Evolutionary conservation across 2,888 invertebrate species (phyloP).

Genomic region (Micoletzkya japonica): DNA sequence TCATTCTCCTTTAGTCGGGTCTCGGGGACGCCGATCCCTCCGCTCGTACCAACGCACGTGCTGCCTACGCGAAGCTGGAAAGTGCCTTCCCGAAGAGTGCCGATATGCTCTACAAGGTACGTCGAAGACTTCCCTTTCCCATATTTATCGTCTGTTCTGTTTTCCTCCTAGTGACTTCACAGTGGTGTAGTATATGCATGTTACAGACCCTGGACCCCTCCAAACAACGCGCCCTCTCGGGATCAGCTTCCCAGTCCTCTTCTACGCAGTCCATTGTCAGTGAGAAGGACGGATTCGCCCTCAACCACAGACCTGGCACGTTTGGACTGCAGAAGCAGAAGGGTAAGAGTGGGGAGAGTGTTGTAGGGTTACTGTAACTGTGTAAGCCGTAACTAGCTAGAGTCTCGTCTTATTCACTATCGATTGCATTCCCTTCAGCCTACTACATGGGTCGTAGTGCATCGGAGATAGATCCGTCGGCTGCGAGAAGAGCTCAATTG

Average conservation of each 20-base stretch:
- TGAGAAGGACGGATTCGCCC: constrained; percentile 30
- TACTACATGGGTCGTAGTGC: constrained; percentile 73
- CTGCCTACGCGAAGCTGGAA: constrained; percentile 41
- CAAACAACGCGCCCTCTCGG: constrained; percentile 75
- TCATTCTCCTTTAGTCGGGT: constrained; percentile 68
- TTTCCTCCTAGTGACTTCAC: too few relatives aligned
- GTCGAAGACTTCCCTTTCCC: neutral
- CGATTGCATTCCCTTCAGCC: neutral
- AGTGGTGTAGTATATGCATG: too few relatives aligned
- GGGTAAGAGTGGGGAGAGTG: neutral
- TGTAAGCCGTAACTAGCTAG: neutral
- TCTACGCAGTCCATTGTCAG: constrained; percentile 45
- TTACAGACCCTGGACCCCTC: constrained; percentile 78
- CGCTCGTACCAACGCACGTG: constrained; percentile 80
- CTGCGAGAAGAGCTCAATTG: constrained; percentile 77
- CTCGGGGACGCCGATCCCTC: constrained; percentile 90
- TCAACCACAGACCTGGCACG: constrained; percentile 26
- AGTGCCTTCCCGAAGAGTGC: constrained; percentile 37
- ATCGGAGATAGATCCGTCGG: constrained; percentile 89
- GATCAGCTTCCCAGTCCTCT: constrained; percentile 68
- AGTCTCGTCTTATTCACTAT: neutral
- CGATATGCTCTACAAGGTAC: constrained; percentile 39
- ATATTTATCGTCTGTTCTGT: neutral
- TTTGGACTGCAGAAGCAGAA: constrained; percentile 30
- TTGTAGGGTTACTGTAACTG: neutral